Conservation (phyloP, 2,113 vertebrate species). For the Callaeas wilsoni region DNA sequence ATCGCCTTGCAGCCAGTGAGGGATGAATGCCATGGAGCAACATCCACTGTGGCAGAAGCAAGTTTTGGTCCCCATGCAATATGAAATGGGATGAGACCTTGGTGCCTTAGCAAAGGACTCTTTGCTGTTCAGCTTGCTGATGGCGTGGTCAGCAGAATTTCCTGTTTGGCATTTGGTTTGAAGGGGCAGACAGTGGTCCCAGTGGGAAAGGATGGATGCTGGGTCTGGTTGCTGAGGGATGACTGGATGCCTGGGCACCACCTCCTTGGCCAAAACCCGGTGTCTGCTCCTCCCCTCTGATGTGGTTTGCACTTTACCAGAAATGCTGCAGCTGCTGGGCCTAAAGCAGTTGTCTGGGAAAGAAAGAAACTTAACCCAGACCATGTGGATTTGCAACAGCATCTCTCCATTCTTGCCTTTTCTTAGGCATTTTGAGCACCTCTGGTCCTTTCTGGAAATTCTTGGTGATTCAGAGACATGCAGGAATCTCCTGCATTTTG, state of each 20-base stretch:
- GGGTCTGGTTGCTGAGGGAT: background rate
- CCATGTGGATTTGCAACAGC: background rate
- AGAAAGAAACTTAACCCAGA: background rate
- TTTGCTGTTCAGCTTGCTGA: background rate
- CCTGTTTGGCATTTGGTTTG: background rate
- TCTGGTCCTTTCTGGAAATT: background rate
- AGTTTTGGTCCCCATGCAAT: background rate
- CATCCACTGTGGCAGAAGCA: rapidly evolving
- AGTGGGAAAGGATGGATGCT: background rate
- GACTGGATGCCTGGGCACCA: background rate
- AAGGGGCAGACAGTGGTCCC: background rate
- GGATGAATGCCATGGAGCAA: background rate
- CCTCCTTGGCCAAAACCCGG: background rate
- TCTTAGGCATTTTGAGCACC: background rate
- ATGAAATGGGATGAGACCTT: background rate
- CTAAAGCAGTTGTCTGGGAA: background rate
- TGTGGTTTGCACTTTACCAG: background rate
- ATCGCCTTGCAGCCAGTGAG: background rate
- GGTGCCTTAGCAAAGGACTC: background rate
- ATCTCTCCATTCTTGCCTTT: background rate
- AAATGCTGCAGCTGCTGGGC: background rate
- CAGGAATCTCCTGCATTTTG: background rate
- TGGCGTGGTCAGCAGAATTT: rapidly evolving
- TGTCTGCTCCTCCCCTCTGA: background rate
- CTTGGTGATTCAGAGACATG: background rate